These are phyloP conservation scores for Catharus fuscescens DNA, from an alignment of 2,113 vertebrate genomes.

Conservation along the genomic window DNA sequence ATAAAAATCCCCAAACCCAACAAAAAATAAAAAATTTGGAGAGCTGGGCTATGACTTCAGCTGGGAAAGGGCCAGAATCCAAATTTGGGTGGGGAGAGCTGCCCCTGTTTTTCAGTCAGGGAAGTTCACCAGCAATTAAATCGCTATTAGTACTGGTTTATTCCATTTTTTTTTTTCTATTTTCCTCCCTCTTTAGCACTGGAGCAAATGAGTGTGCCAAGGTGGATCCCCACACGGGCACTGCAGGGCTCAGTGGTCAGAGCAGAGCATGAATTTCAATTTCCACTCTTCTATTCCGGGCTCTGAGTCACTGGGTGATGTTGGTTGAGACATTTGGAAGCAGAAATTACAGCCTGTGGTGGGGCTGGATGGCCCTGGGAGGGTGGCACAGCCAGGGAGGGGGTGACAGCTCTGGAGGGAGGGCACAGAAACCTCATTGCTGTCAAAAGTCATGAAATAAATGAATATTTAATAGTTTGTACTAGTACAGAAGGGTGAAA, in stretches of 20 bases:
- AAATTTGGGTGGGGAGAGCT: background rate
- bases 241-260: background rate
- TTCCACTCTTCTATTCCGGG: background rate
- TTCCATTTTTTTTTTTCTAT: accelerated
- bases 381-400: background rate
- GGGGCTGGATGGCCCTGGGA: background rate
- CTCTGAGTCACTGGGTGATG: background rate
- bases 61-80: background rate
- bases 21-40: background rate
- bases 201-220: background rate
- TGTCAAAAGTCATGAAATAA: accelerated
- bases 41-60: background rate
- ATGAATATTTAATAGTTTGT: accelerated
- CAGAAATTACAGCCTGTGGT: background rate
- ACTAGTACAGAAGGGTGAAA: accelerated
- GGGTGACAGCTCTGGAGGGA: background rate
- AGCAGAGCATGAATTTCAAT: background rate
- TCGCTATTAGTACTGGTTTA: background rate
- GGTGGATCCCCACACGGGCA: background rate
- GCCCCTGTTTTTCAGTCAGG: background rate
- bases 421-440: background rate
- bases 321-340: background rate
- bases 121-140: background rate
- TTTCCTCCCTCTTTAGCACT: background rate
- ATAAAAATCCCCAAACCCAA: background rate